Conservation (phyloP, 2,797 vertebrate genomes). For the Pampus argenteus region DNA sequence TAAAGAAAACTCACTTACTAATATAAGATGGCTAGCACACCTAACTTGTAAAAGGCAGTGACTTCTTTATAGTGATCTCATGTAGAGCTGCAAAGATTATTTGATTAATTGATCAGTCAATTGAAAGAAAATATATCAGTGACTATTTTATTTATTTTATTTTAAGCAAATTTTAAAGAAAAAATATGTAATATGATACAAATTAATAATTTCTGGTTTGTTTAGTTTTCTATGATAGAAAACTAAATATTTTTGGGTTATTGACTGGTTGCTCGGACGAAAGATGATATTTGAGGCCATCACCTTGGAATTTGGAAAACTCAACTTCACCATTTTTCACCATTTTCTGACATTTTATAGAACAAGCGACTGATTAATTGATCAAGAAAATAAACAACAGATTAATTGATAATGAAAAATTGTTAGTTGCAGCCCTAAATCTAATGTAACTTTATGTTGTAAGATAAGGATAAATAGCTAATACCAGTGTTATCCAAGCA, state of each 20-base stretch:
- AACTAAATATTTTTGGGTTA: too few species aligned
- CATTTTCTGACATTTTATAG: not conserved
- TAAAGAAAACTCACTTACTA: not conserved
- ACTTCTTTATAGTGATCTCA: too few species aligned
- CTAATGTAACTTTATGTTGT: not conserved
- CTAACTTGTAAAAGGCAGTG: not conserved
- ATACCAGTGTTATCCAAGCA: not conserved
- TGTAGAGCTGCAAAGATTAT: too few species aligned
- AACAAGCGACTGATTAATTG: too few species aligned
- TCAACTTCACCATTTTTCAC: not conserved
- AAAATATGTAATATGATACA: not conserved
- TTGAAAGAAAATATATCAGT: too few species aligned
- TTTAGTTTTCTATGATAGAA: not conserved
- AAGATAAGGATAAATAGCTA: not conserved
- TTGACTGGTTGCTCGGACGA: too few species aligned
- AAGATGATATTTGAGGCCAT: too few species aligned
- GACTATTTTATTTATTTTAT: too few species aligned
- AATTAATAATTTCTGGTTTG: not conserved
- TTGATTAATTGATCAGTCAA: too few species aligned
- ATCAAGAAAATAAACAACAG: too few species aligned
- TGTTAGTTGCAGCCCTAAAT: not conserved
- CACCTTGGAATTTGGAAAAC: not conserved
- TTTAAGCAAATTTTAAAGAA: too few species aligned
- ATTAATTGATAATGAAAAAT: too few species aligned
- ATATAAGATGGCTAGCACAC: not conserved